Evolutionary conservation across 2,113 vertebrate genomes (phyloP).

Genomic region (Cyanoderma ruficeps): DNA sequence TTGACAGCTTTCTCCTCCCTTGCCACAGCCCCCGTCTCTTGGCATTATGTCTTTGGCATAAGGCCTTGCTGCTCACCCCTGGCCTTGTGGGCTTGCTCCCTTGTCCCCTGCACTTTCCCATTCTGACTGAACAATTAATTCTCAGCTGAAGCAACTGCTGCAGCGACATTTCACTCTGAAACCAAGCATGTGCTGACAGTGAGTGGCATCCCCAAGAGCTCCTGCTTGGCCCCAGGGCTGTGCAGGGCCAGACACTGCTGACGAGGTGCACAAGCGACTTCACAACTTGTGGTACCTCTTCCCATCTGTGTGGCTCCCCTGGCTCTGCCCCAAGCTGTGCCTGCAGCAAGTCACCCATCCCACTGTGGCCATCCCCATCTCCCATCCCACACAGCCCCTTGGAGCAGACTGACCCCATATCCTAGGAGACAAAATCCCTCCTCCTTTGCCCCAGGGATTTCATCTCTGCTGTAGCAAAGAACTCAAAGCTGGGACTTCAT

Average conservation of each 20-base stretch:
- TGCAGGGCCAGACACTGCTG: not conserved
- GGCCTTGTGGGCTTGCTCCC: not conserved
- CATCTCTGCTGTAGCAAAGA: not conserved
- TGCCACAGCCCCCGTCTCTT: not conserved
- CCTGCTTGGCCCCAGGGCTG: not conserved
- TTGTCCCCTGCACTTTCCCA: not conserved
- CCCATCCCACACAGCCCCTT: fast-evolving
- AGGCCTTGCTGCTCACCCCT: not conserved
- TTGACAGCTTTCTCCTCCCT: not conserved
- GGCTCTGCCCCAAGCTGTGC: not conserved
- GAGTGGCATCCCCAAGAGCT: not conserved
- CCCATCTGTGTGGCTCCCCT: not conserved
- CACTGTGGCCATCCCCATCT: not conserved
- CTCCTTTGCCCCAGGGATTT: not conserved
- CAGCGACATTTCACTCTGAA: constrained; percentile 2
- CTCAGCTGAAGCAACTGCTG: not conserved
- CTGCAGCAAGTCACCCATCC: not conserved
- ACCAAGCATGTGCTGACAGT: not conserved
- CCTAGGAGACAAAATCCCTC: not conserved
- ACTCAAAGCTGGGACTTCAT: not conserved
- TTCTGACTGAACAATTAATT: not conserved
- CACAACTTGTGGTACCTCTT: not conserved
- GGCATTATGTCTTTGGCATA: not conserved
- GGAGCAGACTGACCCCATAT: not conserved
- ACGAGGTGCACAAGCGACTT: not conserved